Conservation (phyloP, 2,888 invertebrate species). For the Hyles lineata region DNA sequence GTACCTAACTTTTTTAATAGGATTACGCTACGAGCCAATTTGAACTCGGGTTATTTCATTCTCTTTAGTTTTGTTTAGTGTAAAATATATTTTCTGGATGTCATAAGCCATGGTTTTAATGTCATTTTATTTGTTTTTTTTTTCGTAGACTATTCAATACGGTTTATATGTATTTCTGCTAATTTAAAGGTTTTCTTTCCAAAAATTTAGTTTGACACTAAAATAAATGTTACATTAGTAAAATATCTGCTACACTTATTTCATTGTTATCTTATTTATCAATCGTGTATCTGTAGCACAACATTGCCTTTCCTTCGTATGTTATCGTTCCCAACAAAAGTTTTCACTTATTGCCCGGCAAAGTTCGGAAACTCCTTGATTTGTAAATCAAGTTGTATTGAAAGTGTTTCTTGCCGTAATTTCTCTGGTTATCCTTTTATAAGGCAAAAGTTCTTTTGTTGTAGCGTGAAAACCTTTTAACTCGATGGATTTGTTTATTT, state of each 20-base stretch:
- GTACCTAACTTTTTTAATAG: too few relatives aligned
- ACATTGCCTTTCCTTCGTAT: background rate
- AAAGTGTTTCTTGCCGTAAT: background rate
- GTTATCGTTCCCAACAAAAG: background rate
- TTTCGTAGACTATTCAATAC: too few relatives aligned
- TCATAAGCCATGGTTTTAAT: too few relatives aligned
- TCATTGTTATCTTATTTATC: background rate
- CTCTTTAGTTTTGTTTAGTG: too few relatives aligned
- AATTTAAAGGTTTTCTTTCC: too few relatives aligned
- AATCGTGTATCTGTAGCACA: background rate
- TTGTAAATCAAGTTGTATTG: background rate
- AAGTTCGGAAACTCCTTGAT: background rate
- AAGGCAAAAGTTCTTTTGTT: background rate
- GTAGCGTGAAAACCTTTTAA: conserved; percentile 1
- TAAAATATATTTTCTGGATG: too few relatives aligned
- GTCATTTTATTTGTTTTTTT: too few relatives aligned
- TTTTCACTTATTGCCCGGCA: background rate
- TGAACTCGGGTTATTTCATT: too few relatives aligned
- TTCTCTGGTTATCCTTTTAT: background rate
- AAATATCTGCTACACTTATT: background rate
- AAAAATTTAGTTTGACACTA: too few relatives aligned
- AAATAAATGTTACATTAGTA: background rate
- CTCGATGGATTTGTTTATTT: background rate
- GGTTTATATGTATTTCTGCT: too few relatives aligned
- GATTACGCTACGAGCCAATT: too few relatives aligned